Evolutionary conservation across 2,113 vertebrate genomes (phyloP).

Genomic region (Mugil cephalus): DNA sequence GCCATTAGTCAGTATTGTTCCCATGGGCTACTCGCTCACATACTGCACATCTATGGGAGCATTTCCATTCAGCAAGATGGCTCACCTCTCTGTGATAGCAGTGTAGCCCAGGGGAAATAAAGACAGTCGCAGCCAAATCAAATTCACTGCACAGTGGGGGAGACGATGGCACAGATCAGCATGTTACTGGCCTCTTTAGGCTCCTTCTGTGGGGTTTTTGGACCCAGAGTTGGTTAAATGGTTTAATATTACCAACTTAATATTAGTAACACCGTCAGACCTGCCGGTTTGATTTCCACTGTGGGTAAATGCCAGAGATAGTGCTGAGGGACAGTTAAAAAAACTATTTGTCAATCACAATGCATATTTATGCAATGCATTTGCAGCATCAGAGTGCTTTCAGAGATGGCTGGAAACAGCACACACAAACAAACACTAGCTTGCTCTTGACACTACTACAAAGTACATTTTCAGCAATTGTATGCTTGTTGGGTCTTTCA

Average conservation of each 20-base stretch:
- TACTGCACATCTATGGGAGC: constrained; percentile 68
- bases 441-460: not conserved
- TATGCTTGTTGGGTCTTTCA: constrained; percentile 39
- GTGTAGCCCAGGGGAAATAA: constrained; percentile 72
- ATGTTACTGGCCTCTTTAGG: constrained; percentile 45
- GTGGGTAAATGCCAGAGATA: not conserved
- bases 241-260: constrained; percentile 43
- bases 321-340: not conserved
- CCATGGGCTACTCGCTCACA: constrained; percentile 57
- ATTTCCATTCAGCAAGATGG: constrained; percentile 71
- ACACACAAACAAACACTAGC: not conserved
- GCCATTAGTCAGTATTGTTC: constrained; percentile 70
- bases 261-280: constrained; percentile 12
- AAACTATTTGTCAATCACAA: not conserved
- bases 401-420: not conserved
- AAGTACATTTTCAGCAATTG: constrained; percentile 34
- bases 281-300: constrained; percentile 34
- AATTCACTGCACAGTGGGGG: constrained; percentile 46
- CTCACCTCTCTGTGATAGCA: constrained; percentile 68
- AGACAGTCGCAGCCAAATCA: constrained; percentile 63
- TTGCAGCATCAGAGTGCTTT: not conserved
- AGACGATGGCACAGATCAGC: constrained; percentile 40
- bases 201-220: constrained; percentile 25
- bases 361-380: not conserved
- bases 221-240: constrained; percentile 30